Percentiles rank a stretch among this genome's conserved stretches.
These are phyloP conservation scores for Dendrolimus pini DNA, from an alignment of 2,888 invertebrate species.

Conservation along the genomic window DNA sequence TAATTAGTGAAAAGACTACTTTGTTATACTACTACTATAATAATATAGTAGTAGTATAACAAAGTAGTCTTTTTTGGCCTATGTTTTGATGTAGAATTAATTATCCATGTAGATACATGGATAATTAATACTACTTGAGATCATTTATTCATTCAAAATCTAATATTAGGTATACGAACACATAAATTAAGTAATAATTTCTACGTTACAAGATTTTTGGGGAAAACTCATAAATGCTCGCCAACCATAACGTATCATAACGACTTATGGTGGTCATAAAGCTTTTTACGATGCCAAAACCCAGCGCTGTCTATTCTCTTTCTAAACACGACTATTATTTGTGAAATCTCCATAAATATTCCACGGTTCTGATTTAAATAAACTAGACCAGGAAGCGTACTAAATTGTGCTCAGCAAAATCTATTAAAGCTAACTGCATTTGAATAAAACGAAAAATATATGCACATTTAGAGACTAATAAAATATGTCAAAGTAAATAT, in stretches of 20 bases:
- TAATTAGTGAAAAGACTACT: no score
- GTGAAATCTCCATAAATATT: conserved; percentile 33
- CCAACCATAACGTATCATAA: conserved; percentile 46
- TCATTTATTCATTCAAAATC: no score
- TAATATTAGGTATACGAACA: no score
- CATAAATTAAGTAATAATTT: conserved; percentile 8
- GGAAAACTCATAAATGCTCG: conserved; percentile 51
- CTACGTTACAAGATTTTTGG: conserved; percentile 35
- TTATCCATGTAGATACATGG: no score
- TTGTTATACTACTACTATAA: no score
- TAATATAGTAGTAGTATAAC: no score
- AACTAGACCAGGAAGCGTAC: conserved; percentile 5
- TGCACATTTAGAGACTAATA: no score
- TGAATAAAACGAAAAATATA: background rate
- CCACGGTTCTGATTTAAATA: conserved; percentile 1
- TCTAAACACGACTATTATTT: conserved; percentile 36
- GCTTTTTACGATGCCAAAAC: conserved; percentile 52
- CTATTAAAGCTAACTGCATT: background rate
- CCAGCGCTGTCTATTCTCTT: conserved; percentile 34
- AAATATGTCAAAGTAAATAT: no score
- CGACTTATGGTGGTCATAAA: conserved; percentile 52
- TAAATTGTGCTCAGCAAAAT: conserved; percentile 15
- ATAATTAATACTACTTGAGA: no score
- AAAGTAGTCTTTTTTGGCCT: no score
- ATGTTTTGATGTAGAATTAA: no score